Base-by-base conservation (phyloP, 1,140 invertebrate species). In the Calliphora vicina region DNA sequence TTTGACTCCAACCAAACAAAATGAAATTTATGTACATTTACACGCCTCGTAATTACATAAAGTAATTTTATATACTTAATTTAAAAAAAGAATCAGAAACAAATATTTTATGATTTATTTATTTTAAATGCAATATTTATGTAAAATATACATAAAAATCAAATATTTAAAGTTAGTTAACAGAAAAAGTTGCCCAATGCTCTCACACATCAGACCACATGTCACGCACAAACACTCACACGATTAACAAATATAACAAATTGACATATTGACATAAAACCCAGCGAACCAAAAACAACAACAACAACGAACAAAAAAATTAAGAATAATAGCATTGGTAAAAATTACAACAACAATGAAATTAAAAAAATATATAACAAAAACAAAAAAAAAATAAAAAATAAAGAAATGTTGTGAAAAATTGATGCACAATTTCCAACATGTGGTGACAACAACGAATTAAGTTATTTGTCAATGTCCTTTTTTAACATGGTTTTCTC, bases 381-480 rank as follows among this genome's bases (percentile, higher is more conserved):
- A n/a, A 67, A 67, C 15, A 67, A 67, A 67, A 67, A 23, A 0
- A 10, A 25, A 25, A 57, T 17, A 57, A 67, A 67, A 23, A 67
- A 0, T 23, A 67, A 67, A 6, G 10, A 67, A 67, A 67, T 45
- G n/a, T 45, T 25, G 74, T 78, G 74, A 45, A 78, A 78, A 78
- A 78, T 78, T 78, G 74, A 78, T 78, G 74, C 74, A 78, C 74
- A 78, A 45, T 78, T 78, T 78, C 74, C 35, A 78, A 78, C 74
- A 78, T 78, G 74, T 78, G 74, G 74, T 78, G 74, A 78, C 74
- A 78, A 78, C 74, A 78, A 23, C 35, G 74, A 78, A 78, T 78
- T 78, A 78, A 78, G 74, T 78, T 78, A 78, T 78, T 78, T 78
- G 74, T 78, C 74, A 78, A 43, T 78, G 74, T 78, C 74, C 35